A percentile compares a stretch with the other conserved stretches of the same genome.
Evolutionary conservation across 2,113 vertebrate species (phyloP).

Genomic region (Gobius niger): DNA sequence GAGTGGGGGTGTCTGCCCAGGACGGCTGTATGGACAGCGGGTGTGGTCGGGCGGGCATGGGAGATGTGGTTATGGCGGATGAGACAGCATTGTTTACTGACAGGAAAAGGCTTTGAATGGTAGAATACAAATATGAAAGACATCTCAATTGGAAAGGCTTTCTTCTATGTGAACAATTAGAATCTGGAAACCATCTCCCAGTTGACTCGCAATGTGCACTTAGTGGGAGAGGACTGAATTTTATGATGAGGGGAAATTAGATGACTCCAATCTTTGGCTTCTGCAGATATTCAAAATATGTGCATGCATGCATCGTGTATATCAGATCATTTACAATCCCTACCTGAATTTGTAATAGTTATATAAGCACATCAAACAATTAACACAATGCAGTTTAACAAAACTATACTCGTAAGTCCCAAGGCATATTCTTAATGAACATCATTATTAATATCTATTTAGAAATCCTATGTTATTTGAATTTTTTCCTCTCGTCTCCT

Average conservation of each 20-base stretch:
- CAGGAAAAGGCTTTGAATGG: neutral
- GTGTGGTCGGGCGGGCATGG: constrained; percentile 3
- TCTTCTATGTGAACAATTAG: constrained; percentile 6
- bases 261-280: neutral
- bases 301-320: no score
- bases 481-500: no score
- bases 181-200: constrained; percentile 1
- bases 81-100: constrained; percentile 33
- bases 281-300: no score
- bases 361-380: no score
- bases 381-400: no score
- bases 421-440: no score
- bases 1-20: neutral
- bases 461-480: no score
- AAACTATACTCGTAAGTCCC: no score
- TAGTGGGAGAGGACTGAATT: constrained; percentile 3
- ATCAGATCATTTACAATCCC: no score
- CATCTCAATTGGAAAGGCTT: neutral
- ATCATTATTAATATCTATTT: no score
- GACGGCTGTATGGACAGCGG: constrained; percentile 8
- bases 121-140: constrained; percentile 29
- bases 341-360: no score
- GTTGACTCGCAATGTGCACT: neutral
- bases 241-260: neutral
- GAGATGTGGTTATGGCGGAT: neutral